Percentiles rank a stretch among this genome's conserved stretches.
Conservation (phyloP, 2,888 invertebrate genomes). For the Lasioglossum vierecki region DNA sequence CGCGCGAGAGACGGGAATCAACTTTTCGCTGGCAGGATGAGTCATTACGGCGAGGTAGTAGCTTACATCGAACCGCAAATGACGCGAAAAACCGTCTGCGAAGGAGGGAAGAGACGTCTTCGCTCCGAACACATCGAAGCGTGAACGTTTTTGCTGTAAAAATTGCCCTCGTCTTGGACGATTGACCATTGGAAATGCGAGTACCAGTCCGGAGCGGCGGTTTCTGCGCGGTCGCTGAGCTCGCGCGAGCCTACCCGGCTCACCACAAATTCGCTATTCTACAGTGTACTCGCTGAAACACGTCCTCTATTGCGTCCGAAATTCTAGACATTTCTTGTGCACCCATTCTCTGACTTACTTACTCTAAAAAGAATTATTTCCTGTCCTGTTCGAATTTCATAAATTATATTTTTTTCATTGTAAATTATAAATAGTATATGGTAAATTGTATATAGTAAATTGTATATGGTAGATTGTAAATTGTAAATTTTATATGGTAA, state of each 20-base stretch:
- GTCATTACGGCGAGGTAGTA: constrained; percentile 52
- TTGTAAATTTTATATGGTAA: no score
- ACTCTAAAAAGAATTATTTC: no score
- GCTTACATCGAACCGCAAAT: constrained; percentile 58
- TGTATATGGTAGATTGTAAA: no score
- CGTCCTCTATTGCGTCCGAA: not conserved
- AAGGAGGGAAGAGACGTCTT: constrained; percentile 37
- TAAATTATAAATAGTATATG: no score
- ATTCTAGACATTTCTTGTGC: not conserved
- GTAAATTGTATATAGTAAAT: no score
- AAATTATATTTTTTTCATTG: no score
- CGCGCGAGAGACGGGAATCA: constrained; percentile 51
- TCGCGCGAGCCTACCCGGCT: not conserved
- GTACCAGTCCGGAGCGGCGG: constrained; percentile 5
- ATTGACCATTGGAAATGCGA: constrained; percentile 48
- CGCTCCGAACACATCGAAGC: constrained; percentile 33
- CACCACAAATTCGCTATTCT: not conserved
- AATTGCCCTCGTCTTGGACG: constrained; percentile 52
- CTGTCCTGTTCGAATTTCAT: no score
- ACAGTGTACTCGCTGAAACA: not conserved
- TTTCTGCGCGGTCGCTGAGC: not conserved
- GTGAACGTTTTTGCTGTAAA: constrained; percentile 49
- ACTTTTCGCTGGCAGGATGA: constrained; percentile 56
- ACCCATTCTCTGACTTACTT: not conserved
- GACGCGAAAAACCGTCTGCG: constrained; percentile 51